Evolutionary conservation across 2,113 vertebrate species (phyloP).

Genomic region (Reinhardtius hippoglossoides): DNA sequence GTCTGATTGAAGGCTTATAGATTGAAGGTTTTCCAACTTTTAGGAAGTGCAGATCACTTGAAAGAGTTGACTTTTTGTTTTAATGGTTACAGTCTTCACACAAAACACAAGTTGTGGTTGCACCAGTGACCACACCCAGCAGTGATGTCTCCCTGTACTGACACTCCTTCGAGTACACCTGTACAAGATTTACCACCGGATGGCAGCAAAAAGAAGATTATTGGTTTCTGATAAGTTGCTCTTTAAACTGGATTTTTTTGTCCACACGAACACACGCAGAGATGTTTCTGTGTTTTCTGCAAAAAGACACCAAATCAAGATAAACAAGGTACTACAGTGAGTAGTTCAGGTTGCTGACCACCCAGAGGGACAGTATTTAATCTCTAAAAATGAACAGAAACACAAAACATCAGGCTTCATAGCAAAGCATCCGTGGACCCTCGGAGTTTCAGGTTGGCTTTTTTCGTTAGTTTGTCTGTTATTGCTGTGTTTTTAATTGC

Average conservation of each 20-base stretch:
- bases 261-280: too few species aligned
- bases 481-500: too few species aligned
- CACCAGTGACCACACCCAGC: not conserved
- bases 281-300: too few species aligned
- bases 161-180: too few species aligned
- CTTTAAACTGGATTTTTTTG: not conserved
- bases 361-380: not conserved
- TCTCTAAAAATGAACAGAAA: not conserved
- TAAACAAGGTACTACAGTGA: conserved; percentile 7
- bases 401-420: not conserved
- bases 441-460: not conserved
- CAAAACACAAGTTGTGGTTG: not conserved
- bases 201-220: too few species aligned
- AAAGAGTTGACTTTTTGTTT: not conserved
- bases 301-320: not conserved
- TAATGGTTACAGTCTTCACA: not conserved
- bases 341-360: not conserved
- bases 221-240: not conserved
- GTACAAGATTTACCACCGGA: too few species aligned
- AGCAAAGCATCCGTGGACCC: not conserved
- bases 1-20: not conserved
- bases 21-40: not conserved
- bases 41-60: not conserved
- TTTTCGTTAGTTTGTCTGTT: not conserved
- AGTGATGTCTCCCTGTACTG: not conserved